Evolutionary conservation across 1,140 invertebrate species (phyloP), one percentile per base, ranked within the genome.

Genomic region (Micrasema minimum): DNA sequence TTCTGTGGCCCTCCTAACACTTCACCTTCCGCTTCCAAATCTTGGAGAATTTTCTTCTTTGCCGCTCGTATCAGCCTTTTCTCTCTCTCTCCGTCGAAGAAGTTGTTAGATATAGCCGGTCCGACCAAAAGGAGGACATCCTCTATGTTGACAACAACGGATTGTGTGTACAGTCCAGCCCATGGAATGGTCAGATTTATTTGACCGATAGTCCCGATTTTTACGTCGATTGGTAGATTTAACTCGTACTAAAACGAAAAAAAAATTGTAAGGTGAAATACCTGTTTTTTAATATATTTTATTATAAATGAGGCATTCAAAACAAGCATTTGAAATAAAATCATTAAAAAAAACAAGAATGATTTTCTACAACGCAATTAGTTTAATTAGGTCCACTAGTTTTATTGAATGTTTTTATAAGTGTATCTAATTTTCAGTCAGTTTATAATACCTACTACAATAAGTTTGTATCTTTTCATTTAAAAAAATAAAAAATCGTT

Each of bases 151-250:
- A 91, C 83, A 0, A 90, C 78, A 12, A 92, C 87, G 0, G 91
- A 88, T 76, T 92, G 88, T 9, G 86, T 88, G 79, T 90, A 92
- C 1, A 93, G 81, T 31, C 88, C 88, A 1, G 88, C 88, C 92
- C 92, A 93, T 74, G 92, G 92, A 80, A 94, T 93, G 78, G 90
- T 89, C 1, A 94, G 80, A 50, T 86, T 88, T 72, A 93, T 88
- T 79, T 90, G 90, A 38, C 92, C 92, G 68, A 94, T 88, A 16
- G 90, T 87, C 55, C 92, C 92, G 64, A 90, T 89, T 82, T 92
- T 91, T 22, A 94, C 91, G 83, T 92, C 92, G 68, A 95, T 91
- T 5, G 92, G 92, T 68, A 94, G 80, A 77, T 92, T 90, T 38
- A 94, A 81, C 79, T 93, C 91, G 78, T 91, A 92, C 92, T 93